These are phyloP conservation scores for Pollenia labialis DNA, from an alignment of 2,888 invertebrate species.

Conservation along the genomic window DNA sequence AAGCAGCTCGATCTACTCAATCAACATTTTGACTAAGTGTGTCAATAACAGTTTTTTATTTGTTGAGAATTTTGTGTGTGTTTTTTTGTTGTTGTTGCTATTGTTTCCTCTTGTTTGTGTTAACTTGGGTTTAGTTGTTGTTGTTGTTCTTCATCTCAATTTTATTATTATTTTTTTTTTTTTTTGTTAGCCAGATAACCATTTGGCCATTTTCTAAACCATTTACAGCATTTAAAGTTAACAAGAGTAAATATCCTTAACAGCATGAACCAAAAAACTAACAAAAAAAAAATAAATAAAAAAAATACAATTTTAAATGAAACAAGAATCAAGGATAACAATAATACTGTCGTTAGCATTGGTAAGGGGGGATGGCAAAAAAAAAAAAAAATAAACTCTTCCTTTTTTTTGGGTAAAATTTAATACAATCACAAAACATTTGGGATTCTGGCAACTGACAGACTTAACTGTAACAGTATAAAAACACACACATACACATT, in stretches of 20 bases:
- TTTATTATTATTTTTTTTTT: not conserved
- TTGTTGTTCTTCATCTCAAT: slow-evolving; percentile 4
- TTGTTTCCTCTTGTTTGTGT: slow-evolving; percentile 60
- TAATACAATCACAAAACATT: slow-evolving; percentile 70
- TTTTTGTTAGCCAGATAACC: slow-evolving; percentile 64
- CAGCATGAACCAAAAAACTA: slow-evolving; percentile 43
- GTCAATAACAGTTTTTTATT: slow-evolving; percentile 81
- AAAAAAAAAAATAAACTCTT: slow-evolving; percentile 46
- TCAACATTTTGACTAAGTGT: slow-evolving; percentile 80
- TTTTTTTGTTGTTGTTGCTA: slow-evolving; percentile 28
- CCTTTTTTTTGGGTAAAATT: slow-evolving; percentile 49
- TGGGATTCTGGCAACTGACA: slow-evolving; percentile 42
- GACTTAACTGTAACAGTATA: not conserved
- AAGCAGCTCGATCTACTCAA: slow-evolving; percentile 67
- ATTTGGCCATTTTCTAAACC: slow-evolving; percentile 79
- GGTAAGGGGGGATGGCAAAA: slow-evolving; percentile 5
- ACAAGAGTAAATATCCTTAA: slow-evolving; percentile 75
- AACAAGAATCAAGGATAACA: slow-evolving; percentile 39
- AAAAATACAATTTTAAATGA: not conserved
- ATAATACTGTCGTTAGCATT: slow-evolving; percentile 40
- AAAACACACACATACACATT: slow-evolving; percentile 25
- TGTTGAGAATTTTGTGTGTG: slow-evolving; percentile 78
- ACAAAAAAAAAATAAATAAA: slow-evolving; percentile 15
- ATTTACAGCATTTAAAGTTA: slow-evolving; percentile 82
- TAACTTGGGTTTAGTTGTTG: slow-evolving; percentile 72